Evolutionary conservation across 2,797 vertebrate genomes (phyloP).

Genomic region (Artibeus jamaicensis): DNA sequence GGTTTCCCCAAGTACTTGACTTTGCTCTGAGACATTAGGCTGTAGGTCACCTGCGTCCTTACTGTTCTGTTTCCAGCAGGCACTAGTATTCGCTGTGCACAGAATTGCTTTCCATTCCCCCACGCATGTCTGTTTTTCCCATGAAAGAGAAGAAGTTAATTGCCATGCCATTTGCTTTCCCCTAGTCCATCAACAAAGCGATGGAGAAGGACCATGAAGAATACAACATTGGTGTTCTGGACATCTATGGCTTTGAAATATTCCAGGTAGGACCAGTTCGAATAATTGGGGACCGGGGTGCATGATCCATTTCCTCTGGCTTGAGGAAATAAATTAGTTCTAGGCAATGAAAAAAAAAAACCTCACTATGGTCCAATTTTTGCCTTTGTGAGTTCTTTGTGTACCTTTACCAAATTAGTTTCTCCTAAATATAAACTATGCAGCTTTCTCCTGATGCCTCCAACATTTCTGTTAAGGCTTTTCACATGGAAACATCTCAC

Average conservation of each 20-base stretch:
- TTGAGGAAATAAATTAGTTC: conserved; percentile 6
- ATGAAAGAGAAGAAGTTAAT: neutral
- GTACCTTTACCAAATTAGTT: conserved; percentile 42
- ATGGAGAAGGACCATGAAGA: conserved; percentile 97
- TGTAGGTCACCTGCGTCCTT: neutral
- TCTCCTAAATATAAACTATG: conserved; percentile 45
- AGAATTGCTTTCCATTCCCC: neutral
- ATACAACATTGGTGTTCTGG: conserved; percentile 95
- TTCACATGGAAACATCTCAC: neutral
- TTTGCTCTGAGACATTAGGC: neutral
- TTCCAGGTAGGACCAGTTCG: conserved; percentile 89
- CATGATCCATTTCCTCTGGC: neutral
- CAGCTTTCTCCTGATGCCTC: neutral
- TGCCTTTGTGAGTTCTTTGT: conserved; percentile 7
- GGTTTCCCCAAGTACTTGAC: neutral
- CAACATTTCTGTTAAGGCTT: neutral
- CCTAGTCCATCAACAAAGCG: conserved; percentile 97
- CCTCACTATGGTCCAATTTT: neutral
- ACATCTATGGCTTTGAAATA: conserved; percentile 99
- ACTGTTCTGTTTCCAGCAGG: neutral
- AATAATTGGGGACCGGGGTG: neutral
- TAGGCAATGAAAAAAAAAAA: neutral
- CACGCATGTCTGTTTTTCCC: neutral
- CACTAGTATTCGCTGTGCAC: neutral
- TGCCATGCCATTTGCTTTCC: neutral